Evolutionary conservation across 2,888 invertebrate genomes (phyloP).

Genomic region (Entomobrya proxima): DNA sequence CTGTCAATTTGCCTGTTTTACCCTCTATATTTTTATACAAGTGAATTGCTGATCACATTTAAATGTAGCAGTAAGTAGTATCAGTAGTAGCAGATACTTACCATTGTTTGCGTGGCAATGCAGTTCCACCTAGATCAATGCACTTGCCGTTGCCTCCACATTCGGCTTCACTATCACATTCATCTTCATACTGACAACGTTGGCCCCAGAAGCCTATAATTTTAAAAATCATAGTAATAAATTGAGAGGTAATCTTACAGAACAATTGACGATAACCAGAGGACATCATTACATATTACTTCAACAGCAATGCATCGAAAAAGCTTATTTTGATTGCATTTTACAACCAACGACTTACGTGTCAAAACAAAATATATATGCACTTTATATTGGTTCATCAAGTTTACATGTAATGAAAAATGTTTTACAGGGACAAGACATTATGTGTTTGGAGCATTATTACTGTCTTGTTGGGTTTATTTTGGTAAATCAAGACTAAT

Average conservation of each 20-base stretch:
- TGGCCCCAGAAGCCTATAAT: constrained; percentile 81
- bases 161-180: constrained; percentile 89
- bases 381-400: no score
- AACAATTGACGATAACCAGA: constrained; percentile 9
- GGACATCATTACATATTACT: constrained; percentile 5
- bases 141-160: constrained; percentile 92
- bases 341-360: no score
- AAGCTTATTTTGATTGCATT: no score
- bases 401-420: no score
- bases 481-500: no score
- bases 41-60: no score
- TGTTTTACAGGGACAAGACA: no score
- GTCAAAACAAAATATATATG: no score
- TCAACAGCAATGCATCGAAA: no score
- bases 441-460: no score
- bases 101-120: constrained; percentile 79
- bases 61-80: background rate
- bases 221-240: constrained; percentile 28
- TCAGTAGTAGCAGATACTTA: constrained; percentile 93
- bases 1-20: background rate
- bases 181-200: constrained; percentile 91
- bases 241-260: constrained; percentile 16
- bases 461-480: no score
- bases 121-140: constrained; percentile 86
- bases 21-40: no score